These are phyloP conservation scores for Scrobipalpa costella DNA, from an alignment of 2,888 invertebrate genomes.

Conservation along the genomic window DNA sequence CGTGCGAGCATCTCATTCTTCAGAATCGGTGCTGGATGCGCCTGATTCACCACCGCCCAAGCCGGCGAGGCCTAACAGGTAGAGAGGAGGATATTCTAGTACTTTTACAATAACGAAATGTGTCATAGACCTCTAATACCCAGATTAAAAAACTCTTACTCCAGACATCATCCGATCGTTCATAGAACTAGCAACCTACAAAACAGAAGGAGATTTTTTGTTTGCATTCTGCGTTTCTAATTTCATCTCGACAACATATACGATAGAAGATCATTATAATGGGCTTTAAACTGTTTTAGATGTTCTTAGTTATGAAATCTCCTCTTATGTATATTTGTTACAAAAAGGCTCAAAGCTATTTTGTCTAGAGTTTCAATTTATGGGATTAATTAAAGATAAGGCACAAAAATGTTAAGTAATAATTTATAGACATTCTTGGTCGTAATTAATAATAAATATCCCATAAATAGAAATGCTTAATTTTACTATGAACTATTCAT, in stretches of 20 bases:
- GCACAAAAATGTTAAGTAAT: neutral
- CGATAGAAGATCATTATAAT: no score
- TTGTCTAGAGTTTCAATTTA: neutral
- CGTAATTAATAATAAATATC: slow-evolving; percentile 11
- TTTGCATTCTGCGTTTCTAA: no score
- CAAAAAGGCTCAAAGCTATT: neutral
- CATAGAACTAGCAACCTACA: neutral
- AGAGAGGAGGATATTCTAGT: slow-evolving; percentile 25
- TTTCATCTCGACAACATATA: no score
- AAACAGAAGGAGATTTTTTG: no score
- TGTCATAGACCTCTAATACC: neutral
- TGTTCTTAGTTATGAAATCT: neutral
- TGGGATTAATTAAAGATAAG: neutral
- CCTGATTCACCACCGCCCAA: slow-evolving; percentile 89
- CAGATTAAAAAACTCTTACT: neutral
- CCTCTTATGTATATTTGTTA: neutral
- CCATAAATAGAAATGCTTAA: slow-evolving; percentile 8
- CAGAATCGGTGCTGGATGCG: slow-evolving; percentile 87
- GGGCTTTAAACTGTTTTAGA: no score
- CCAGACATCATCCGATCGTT: neutral
- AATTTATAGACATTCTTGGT: neutral
- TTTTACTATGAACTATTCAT: neutral
- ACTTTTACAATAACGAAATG: no score
- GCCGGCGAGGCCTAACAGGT: slow-evolving; percentile 92
- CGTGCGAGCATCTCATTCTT: slow-evolving; percentile 89